These are phyloP conservation scores for Marronus borbonicus DNA, from an alignment of 2,888 invertebrate species.

Conservation along the genomic window DNA sequence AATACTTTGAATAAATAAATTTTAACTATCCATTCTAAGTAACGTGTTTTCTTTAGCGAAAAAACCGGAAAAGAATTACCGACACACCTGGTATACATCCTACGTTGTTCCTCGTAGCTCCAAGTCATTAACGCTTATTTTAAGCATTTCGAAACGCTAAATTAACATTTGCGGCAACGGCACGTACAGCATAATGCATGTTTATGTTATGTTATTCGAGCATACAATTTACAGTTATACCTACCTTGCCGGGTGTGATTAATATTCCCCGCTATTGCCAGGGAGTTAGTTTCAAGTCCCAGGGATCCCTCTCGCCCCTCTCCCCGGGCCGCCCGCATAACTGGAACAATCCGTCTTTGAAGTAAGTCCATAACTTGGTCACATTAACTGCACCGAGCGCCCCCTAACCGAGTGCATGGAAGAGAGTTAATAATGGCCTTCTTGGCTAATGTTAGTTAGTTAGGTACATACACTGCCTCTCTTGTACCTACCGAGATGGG, in stretches of 20 bases:
- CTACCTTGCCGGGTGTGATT: conserved; percentile 36
- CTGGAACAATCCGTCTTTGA: conserved; percentile 55
- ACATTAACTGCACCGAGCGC: conserved; percentile 46
- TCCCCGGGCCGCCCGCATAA: conserved; percentile 40
- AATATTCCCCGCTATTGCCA: conserved; percentile 24
- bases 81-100: no score
- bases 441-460: conserved; percentile 35
- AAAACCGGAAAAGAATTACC: no score
- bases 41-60: no score
- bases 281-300: conserved; percentile 28
- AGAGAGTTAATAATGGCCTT: conserved; percentile 47
- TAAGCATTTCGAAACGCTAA: conserved; percentile 9
- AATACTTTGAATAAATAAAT: no score
- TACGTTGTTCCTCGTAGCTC: not conserved
- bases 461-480: conserved; percentile 9
- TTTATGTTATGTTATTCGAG: conserved; percentile 28
- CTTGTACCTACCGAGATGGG: not conserved
- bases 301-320: not conserved
- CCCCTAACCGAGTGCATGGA: conserved; percentile 29
- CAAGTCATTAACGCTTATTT: not conserved
- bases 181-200: conserved; percentile 25
- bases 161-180: conserved; percentile 27
- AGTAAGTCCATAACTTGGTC: conserved; percentile 46
- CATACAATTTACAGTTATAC: conserved; percentile 32
- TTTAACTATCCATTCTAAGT: no score